These are phyloP conservation scores for Nansenia antarctica DNA, from an alignment of 2,113 vertebrate genomes.

Conservation along the genomic window DNA sequence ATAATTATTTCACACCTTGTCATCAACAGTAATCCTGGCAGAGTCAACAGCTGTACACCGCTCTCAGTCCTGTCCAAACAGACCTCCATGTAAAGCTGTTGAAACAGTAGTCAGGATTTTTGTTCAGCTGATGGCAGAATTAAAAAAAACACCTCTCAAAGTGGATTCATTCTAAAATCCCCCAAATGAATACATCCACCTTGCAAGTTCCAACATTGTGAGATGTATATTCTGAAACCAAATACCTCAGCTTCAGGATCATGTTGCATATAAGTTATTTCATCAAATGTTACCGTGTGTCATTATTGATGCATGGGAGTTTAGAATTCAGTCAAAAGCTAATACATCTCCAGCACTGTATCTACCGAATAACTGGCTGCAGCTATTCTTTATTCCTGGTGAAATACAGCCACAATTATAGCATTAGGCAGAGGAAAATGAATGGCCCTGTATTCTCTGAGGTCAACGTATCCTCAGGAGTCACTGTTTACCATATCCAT, in stretches of 20 bases:
- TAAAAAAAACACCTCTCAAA: background rate
- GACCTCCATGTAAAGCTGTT: background rate
- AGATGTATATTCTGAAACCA: too few relatives aligned
- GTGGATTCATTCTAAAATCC: background rate
- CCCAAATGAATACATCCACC: background rate
- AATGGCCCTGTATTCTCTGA: constrained; percentile 34
- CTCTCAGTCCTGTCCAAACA: background rate
- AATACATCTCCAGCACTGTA: constrained; percentile 9
- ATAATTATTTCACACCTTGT: background rate
- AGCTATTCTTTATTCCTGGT: constrained; percentile 7
- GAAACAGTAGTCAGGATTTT: background rate
- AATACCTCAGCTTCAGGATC: too few relatives aligned
- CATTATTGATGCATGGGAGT: too few relatives aligned
- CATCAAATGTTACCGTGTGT: too few relatives aligned
- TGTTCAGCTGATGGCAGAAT: background rate
- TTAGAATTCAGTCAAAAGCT: background rate
- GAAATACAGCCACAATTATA: constrained; percentile 34
- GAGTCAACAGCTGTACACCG: background rate
- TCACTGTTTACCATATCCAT: constrained; percentile 50
- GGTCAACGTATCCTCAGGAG: constrained; percentile 55
- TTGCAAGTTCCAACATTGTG: background rate
- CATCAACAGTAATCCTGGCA: background rate
- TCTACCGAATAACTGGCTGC: background rate
- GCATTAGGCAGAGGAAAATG: constrained; percentile 43
- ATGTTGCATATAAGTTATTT: too few relatives aligned